Conservation (phyloP, 2,888 invertebrate genomes). For the Nemotelus nigrinus region DNA sequence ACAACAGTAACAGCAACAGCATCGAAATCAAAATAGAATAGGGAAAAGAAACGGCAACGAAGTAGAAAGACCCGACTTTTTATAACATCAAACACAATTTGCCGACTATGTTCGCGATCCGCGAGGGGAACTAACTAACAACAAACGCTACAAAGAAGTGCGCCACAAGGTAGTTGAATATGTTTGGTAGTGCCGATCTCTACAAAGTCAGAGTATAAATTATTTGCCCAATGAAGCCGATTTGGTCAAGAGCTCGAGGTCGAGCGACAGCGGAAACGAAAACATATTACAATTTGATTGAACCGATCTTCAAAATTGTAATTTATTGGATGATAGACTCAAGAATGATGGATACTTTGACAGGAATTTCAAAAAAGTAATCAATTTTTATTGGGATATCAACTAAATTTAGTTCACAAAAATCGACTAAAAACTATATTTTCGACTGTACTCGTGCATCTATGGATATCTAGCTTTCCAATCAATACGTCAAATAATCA, state of each 20-base stretch:
- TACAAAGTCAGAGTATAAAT: not conserved
- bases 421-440: too few species aligned
- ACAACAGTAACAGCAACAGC: not conserved
- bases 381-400: too few species aligned
- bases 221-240: not conserved
- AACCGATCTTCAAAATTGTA: too few species aligned
- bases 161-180: constrained; percentile 23
- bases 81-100: constrained; percentile 46
- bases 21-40: constrained; percentile 22
- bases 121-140: not conserved
- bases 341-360: too few species aligned
- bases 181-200: not conserved
- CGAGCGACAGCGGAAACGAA: too few species aligned
- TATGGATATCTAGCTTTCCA: not conserved
- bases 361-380: too few species aligned
- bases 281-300: too few species aligned
- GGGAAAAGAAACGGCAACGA: constrained; percentile 15
- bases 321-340: too few species aligned
- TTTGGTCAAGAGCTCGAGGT: not conserved
- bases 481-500: not conserved
- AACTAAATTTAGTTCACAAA: too few species aligned
- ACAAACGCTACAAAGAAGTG: constrained; percentile 25
- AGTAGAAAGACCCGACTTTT: constrained; percentile 38
- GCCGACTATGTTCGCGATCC: constrained; percentile 41
- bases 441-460: too few species aligned